Evolutionary conservation across 2,888 invertebrate species (phyloP), one percentile per base, ranked within the genome.

Genomic region (Chymomyza fuscimana): DNA sequence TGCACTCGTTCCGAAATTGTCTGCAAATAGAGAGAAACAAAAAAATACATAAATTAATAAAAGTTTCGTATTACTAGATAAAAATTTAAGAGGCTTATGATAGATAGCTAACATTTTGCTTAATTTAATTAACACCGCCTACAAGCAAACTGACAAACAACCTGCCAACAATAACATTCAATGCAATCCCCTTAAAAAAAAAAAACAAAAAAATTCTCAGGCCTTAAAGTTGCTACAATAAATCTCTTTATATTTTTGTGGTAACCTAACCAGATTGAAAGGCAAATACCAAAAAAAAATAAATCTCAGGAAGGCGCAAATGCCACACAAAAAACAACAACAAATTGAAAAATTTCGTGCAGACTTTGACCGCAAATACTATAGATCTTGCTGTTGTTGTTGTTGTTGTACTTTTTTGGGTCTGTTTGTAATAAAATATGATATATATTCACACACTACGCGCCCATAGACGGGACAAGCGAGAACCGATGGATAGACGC

Each of bases 1-100:
- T 88, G 90, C 90, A 90, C 90, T 90, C 88, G 90, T 90, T 81
- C 90, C 90, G 76, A 90, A 90, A 81, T 90, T 90, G 83, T 90
- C 90, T 90, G 90, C 62, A 90, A 90, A 72, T 46, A 69, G 52
- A 68, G 60, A 65, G 52, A 69, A 50, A 19, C 19, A 19, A 64
- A 36, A 69, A 71, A 79, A 69, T 78, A n/a, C 56, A 74, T 16
- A 58, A 63, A 40, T 63, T 60, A 5, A 58, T 60, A 29, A 61
- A 63, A 61, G 64, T 56, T 60, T 29, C 32, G 32, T 32, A 7
- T 32, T 32, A 32, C 32, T 9, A 32, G 32, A 7, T 32, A 7
- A 19, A 62, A 16, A 58, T 12, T 16, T 58, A 25, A 58, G 19
- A 10, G 12, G 12, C 15, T 25, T 25, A 22, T 25, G 25, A 15